phyloP scores from a whole-genome alignment of 2,113 vertebrate species.

The Chloroceryle aenea region DNA sequence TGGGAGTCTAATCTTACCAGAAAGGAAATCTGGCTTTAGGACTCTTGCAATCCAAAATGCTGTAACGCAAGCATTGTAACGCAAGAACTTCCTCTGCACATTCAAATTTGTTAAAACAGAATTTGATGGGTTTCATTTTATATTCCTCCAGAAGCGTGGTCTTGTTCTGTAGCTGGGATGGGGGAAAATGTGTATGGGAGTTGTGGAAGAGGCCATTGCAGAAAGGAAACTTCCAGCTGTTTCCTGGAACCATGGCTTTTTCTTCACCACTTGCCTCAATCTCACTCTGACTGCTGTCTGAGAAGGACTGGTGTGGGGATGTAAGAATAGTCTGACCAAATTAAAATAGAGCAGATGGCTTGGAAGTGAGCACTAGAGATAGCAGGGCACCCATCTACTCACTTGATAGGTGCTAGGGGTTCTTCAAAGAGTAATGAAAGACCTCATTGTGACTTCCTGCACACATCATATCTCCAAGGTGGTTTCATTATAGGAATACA shows the following conservation, averaged over 20 bases:
- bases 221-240: background rate
- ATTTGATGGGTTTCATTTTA: background rate
- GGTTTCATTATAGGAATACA: background rate
- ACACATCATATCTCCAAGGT: accelerated
- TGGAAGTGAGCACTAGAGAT: background rate
- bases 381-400: background rate
- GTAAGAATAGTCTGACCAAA: background rate
- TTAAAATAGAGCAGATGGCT: background rate
- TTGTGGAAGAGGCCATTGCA: background rate
- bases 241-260: background rate
- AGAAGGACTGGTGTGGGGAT: background rate
- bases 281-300: background rate
- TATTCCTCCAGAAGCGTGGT: background rate
- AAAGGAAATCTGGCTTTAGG: conserved; percentile 16
- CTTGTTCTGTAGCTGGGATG: background rate
- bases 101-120: conserved; percentile 26
- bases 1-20: background rate
- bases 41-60: background rate
- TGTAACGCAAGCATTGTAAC: background rate
- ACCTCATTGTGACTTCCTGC: background rate
- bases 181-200: background rate
- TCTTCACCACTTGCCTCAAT: background rate
- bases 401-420: background rate
- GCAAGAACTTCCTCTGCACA: conserved; percentile 20
- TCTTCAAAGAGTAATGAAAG: background rate